A percentile compares a stretch with the other conserved stretches of the same genome.
phyloP scores from a whole-genome alignment of 1,140 invertebrate genomes.

The Campoletis sonorensis region DNA sequence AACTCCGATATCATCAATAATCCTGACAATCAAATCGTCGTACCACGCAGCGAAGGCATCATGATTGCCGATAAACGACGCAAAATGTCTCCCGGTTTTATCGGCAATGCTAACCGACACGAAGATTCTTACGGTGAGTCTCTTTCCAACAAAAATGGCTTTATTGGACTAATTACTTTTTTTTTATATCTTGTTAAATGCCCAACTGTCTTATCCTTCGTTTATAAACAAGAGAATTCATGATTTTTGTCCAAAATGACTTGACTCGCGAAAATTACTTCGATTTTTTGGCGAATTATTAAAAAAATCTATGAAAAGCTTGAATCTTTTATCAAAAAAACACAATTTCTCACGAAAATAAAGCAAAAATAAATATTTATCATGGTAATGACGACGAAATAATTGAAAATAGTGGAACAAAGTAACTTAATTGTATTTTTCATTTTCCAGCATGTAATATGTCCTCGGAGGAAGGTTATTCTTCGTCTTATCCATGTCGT shows the following conservation, averaged over 20 bases:
- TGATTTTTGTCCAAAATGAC: background rate
- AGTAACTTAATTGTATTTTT: background rate
- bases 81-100: conserved; percentile 10
- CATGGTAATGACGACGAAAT: background rate
- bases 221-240: too few relatives aligned
- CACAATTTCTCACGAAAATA: background rate
- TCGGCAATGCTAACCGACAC: conserved; percentile 21
- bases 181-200: background rate
- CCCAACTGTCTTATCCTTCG: too few relatives aligned
- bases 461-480: conserved; percentile 55
- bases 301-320: background rate
- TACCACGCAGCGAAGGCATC: conserved; percentile 68
- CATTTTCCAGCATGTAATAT: conserved; percentile 37
- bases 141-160: too few relatives aligned
- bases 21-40: conserved; percentile 67
- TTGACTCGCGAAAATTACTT: too few relatives aligned
- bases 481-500: conserved; percentile 79
- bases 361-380: too few relatives aligned
- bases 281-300: too few relatives aligned
- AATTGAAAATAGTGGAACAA: background rate
- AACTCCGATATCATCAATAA: conserved; percentile 8
- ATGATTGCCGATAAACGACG: conserved; percentile 59
- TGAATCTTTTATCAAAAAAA: too few relatives aligned
- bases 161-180: background rate
- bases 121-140: conserved; percentile 62